Conservation (phyloP, 2,113 vertebrate genomes). For the Carettochelys insculpta region DNA sequence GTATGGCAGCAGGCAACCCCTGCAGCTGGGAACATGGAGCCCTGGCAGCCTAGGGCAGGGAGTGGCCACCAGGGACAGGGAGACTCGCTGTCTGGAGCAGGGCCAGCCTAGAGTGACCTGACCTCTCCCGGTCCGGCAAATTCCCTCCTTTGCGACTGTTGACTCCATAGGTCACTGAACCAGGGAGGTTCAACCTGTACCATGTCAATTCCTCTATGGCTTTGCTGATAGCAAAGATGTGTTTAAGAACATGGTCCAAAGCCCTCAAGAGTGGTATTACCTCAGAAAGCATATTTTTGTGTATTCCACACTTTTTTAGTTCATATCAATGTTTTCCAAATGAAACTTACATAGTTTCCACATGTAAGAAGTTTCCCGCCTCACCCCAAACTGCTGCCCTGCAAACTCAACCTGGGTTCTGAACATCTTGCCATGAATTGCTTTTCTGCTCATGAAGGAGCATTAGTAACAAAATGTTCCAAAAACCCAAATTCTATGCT, state of each 20-base stretch:
- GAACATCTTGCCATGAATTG: background rate
- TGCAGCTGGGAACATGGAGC: no score
- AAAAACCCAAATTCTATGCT: background rate
- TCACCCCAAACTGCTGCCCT: background rate
- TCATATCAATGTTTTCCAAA: background rate
- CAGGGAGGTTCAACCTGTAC: no score
- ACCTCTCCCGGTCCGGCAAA: no score
- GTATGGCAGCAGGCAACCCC: no score
- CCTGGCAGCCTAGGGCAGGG: no score
- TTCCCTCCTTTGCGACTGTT: no score
- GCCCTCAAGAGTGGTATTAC: background rate
- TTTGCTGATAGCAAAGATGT: background rate
- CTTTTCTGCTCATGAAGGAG: background rate
- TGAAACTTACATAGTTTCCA: background rate
- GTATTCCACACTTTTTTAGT: background rate
- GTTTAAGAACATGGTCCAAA: background rate
- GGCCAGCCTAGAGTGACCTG: no score
- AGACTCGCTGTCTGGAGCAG: no score
- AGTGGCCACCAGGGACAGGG: no score
- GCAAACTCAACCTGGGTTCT: background rate
- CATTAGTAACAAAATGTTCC: background rate
- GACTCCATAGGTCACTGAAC: no score
- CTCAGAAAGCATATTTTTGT: background rate
- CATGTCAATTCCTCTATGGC: background rate
- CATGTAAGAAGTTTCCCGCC: background rate